Evolutionary conservation across 2,888 invertebrate species (phyloP).

Genomic region (Trimorus sp.): DNA sequence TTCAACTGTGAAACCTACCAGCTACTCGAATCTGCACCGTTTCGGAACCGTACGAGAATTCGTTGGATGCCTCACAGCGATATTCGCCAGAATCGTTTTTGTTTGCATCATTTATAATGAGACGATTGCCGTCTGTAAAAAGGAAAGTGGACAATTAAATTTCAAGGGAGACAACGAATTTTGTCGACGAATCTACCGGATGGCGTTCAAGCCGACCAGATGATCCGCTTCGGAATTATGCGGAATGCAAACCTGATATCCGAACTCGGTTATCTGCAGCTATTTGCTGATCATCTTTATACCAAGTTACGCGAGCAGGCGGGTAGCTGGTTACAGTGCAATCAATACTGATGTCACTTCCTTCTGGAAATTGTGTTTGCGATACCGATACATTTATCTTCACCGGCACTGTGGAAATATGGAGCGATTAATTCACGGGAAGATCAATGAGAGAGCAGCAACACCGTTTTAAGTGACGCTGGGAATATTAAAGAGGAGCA

Average conservation of each 20-base stretch:
- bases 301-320: constrained; percentile 90
- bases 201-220: no score
- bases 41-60: constrained; percentile 86
- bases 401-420: constrained; percentile 84
- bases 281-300: constrained; percentile 87
- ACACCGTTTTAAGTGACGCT: no score
- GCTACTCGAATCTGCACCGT: constrained; percentile 87
- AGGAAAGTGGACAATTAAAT: background rate
- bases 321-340: constrained; percentile 92
- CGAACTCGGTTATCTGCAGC: constrained; percentile 84
- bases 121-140: constrained; percentile 85
- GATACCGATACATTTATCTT: constrained; percentile 85
- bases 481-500: no score
- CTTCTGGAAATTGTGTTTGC: constrained; percentile 84
- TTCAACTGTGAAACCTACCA: constrained; percentile 83
- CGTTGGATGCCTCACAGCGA: constrained; percentile 91
- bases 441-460: background rate
- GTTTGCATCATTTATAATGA: constrained; percentile 86
- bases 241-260: constrained; percentile 84
- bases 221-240: no score
- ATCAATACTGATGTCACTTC: constrained; percentile 86
- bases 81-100: constrained; percentile 90
- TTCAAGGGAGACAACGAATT: background rate
- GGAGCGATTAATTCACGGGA: constrained; percentile 40
- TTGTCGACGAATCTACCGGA: background rate